A percentile compares a stretch with the other conserved stretches of the same genome.
These are phyloP conservation scores for Ladona fulva DNA, from an alignment of 1,140 invertebrate genomes.

Conservation along the genomic window DNA sequence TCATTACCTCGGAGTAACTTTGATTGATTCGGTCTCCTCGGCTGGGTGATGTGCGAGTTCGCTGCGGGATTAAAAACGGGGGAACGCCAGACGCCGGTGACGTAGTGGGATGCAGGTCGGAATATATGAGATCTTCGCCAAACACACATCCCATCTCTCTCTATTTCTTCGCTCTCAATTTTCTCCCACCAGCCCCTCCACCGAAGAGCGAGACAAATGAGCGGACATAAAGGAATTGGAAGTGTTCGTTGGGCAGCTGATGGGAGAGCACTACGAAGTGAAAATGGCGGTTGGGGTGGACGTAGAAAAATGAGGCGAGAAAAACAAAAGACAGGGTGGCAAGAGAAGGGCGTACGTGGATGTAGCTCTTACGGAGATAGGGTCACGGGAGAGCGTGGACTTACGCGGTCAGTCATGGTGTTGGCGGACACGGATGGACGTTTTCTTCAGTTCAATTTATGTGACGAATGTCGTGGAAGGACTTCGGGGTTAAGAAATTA, in stretches of 20 bases:
- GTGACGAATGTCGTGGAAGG: not conserved
- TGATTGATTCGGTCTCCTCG: not conserved
- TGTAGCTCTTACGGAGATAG: not conserved
- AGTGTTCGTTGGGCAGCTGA: not conserved
- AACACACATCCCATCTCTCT: not conserved
- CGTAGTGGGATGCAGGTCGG: no score
- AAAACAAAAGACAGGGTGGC: not conserved
- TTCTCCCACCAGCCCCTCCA: not conserved
- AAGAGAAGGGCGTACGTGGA: not conserved
- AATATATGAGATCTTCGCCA: not conserved
- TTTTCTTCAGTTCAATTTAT: not conserved
- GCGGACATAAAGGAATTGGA: not conserved
- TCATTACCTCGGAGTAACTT: not conserved
- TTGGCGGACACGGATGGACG: not conserved
- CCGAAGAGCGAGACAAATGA: not conserved
- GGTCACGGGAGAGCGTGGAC: not conserved
- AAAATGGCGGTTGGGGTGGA: not conserved
- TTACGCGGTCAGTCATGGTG: not conserved
- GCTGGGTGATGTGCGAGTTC: not conserved
- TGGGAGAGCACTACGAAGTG: not conserved
- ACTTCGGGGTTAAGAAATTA: no score
- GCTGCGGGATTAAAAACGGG: no score
- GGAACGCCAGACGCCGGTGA: no score
- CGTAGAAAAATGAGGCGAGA: not conserved
- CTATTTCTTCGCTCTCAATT: not conserved